Percentiles rank a stretch among this genome's conserved stretches.
Conservation (phyloP, 2,888 invertebrate genomes). For the Philopedon plagiatum region DNA sequence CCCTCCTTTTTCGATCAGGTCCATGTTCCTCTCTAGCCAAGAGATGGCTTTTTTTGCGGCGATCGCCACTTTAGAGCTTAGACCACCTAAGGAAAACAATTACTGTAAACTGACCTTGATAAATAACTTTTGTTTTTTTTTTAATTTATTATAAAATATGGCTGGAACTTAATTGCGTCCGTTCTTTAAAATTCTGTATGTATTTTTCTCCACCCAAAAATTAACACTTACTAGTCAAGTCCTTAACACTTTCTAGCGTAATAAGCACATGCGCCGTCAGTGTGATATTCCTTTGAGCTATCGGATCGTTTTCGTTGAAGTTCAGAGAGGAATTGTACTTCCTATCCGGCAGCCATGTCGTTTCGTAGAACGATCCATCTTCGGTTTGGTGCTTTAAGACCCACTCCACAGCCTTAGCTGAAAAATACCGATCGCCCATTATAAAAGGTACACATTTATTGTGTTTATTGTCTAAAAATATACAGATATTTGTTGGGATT, state of each 20-base stretch:
- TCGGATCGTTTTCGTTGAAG: constrained; percentile 68
- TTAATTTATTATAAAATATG: too few relatives aligned
- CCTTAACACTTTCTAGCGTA: constrained; percentile 87
- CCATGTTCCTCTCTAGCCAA: constrained; percentile 89
- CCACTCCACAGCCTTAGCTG: constrained; percentile 87
- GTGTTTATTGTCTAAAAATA: too few relatives aligned
- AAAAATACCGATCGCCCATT: too few relatives aligned
- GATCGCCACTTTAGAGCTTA: constrained; percentile 82
- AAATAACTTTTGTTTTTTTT: too few relatives aligned
- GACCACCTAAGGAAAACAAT: constrained; percentile 67
- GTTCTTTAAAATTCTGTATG: too few relatives aligned
- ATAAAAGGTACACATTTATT: too few relatives aligned
- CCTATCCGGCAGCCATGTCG: constrained; percentile 86
- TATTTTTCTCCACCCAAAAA: too few relatives aligned
- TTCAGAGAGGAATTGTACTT: constrained; percentile 86
- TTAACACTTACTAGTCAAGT: constrained; percentile 71
- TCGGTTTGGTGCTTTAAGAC: constrained; percentile 86
- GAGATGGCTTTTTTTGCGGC: constrained; percentile 82
- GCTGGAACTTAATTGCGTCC: too few relatives aligned
- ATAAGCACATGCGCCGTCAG: constrained; percentile 95
- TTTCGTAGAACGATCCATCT: constrained; percentile 92
- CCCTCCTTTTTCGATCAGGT: constrained; percentile 79
- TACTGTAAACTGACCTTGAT: not conserved
- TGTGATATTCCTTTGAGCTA: constrained; percentile 84
- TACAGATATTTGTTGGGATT: too few relatives aligned